Evolutionary conservation across 2,888 invertebrate genomes (phyloP).

Genomic region (Watsonalla cultraria): DNA sequence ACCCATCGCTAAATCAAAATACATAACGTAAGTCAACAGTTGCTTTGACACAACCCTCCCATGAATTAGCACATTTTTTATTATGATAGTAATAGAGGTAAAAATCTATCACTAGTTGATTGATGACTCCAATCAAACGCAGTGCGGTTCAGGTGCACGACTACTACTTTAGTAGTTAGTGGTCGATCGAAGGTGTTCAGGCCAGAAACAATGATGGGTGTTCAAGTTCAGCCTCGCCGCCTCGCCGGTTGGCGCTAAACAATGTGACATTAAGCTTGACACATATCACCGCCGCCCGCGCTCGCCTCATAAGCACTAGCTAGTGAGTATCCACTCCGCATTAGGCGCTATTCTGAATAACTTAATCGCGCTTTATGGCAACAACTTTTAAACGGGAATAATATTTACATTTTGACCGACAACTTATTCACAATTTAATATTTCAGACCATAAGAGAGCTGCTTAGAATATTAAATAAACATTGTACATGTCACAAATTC

Average conservation of each 20-base stretch:
- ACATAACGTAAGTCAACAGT: too few species aligned
- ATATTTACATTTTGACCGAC: background rate
- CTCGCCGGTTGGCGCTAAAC: constrained; percentile 41
- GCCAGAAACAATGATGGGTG: constrained; percentile 32
- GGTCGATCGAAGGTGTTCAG: constrained; percentile 2
- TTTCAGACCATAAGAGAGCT: too few species aligned
- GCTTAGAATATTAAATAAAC: too few species aligned
- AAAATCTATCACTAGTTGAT: too few species aligned
- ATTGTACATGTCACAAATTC: too few species aligned
- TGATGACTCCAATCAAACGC: background rate
- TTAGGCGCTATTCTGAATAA: constrained; percentile 1
- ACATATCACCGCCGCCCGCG: constrained; percentile 53
- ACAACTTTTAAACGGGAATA: background rate
- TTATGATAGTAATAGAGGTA: too few species aligned
- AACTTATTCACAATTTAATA: too few species aligned
- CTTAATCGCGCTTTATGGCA: background rate
- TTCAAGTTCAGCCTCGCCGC: constrained; percentile 62
- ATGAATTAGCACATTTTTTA: background rate
- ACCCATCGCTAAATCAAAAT: too few species aligned
- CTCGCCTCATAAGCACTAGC: constrained; percentile 16
- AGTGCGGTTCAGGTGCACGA: background rate
- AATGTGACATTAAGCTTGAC: constrained; percentile 60
- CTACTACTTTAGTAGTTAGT: background rate
- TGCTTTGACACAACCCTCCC: too few species aligned
- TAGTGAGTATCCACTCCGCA: constrained; percentile 3